Percentiles rank a stretch among this genome's conserved stretches.
These are phyloP conservation scores for Dicyrtoma fusca DNA, from an alignment of 2,888 invertebrate species.

Conservation along the genomic window DNA sequence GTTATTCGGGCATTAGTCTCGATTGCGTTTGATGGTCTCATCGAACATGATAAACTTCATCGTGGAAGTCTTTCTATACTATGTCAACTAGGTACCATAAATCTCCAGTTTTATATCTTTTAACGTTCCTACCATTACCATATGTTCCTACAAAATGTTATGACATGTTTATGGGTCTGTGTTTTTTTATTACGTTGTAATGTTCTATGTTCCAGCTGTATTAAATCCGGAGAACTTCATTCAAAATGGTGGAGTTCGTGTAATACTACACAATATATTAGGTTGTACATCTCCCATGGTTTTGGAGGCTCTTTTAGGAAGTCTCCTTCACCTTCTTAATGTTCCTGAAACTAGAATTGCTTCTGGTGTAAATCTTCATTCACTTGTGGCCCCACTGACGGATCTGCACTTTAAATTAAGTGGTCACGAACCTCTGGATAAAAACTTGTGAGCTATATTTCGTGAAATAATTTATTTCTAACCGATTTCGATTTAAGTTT, in stretches of 20 bases:
- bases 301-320: slow-evolving; percentile 86
- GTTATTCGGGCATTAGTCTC: slow-evolving; percentile 80
- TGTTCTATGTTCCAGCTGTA: slow-evolving; percentile 67
- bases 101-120: neutral
- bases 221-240: slow-evolving; percentile 80
- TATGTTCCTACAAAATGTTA: too few relatives aligned
- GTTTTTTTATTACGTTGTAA: neutral
- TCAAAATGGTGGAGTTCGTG: slow-evolving; percentile 79
- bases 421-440: slow-evolving; percentile 54
- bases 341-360: slow-evolving; percentile 77
- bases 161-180: neutral
- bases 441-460: slow-evolving; percentile 45
- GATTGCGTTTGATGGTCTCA: slow-evolving; percentile 76
- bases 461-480: slow-evolving; percentile 3
- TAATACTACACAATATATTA: slow-evolving; percentile 77
- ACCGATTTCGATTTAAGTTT: neutral
- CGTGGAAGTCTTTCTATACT: slow-evolving; percentile 84
- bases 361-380: slow-evolving; percentile 79
- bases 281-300: slow-evolving; percentile 86
- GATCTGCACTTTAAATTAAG: slow-evolving; percentile 75
- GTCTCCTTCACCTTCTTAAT: slow-evolving; percentile 81
- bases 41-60: slow-evolving; percentile 80
- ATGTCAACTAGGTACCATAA: slow-evolving; percentile 76
- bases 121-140: neutral
- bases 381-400: slow-evolving; percentile 89